Percentiles rank a stretch among this genome's conserved stretches.
phyloP scores from a whole-genome alignment of 2,113 vertebrate species.

The Pachyramphus minor region DNA sequence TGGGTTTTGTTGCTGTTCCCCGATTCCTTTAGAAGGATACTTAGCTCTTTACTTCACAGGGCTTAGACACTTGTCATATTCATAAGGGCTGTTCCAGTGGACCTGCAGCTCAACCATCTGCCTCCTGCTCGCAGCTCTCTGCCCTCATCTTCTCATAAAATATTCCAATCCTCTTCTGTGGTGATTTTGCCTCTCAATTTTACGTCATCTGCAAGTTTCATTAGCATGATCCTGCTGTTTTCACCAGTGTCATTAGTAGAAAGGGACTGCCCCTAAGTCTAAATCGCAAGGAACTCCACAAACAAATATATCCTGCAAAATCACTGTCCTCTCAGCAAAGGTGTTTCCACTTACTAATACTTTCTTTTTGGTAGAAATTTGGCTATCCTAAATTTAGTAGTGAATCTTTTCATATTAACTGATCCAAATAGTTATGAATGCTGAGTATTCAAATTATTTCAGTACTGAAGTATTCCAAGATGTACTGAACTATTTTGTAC shows the following conservation, averaged over 20 bases:
- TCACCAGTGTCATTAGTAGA: not conserved
- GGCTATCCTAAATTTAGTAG: not conserved
- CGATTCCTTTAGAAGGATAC: not conserved
- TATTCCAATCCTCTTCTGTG: not conserved
- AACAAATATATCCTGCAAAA: not conserved
- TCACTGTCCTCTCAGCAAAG: not conserved
- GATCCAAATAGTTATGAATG: not conserved
- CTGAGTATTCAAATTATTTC: not conserved
- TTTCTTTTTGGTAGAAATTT: not conserved
- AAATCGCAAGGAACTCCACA: not conserved
- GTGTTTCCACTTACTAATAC: not conserved
- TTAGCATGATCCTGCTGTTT: not conserved
- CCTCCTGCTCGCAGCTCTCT: not conserved
- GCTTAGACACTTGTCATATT: not conserved
- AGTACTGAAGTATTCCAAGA: not conserved
- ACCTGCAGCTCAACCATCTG: not conserved
- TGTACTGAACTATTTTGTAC: not conserved
- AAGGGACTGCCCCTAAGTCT: not conserved
- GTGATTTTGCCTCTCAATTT: not conserved
- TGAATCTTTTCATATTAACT: not conserved
- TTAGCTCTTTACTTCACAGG: not conserved
- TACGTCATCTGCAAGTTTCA: not conserved
- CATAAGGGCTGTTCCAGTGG: not conserved
- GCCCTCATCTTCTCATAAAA: not conserved
- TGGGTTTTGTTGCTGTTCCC: not conserved